Percentiles rank a stretch among this genome's conserved stretches.
These are phyloP conservation scores for Cephus spinipes DNA, from an alignment of 2,888 invertebrate species.

Conservation along the genomic window DNA sequence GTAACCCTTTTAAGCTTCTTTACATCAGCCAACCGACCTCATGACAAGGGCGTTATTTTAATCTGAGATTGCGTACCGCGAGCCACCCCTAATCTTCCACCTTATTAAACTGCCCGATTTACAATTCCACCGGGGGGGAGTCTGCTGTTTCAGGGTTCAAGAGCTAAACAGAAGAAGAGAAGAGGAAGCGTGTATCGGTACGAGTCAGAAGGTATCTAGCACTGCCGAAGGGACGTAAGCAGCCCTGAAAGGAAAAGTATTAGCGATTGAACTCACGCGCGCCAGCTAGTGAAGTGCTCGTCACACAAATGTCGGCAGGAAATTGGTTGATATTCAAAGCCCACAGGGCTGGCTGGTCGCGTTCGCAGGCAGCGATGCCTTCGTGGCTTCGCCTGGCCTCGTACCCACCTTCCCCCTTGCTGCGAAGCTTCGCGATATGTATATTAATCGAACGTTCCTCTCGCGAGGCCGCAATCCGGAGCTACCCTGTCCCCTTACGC, in stretches of 20 bases:
- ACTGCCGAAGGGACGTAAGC: constrained; percentile 9
- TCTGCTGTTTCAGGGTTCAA: constrained; percentile 22
- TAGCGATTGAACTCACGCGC: constrained; percentile 62
- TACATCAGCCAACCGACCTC: constrained; percentile 27
- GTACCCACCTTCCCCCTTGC: neutral
- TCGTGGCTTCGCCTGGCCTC: neutral
- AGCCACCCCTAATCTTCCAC: neutral
- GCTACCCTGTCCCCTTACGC: neutral
- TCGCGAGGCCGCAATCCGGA: neutral
- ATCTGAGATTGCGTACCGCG: constrained; percentile 16
- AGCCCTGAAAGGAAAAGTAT: constrained; percentile 35
- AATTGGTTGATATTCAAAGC: constrained; percentile 64
- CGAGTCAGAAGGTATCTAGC: neutral
- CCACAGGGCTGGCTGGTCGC: constrained; percentile 42
- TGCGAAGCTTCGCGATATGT: constrained; percentile 41
- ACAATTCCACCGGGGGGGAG: neutral
- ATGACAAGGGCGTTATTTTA: constrained; percentile 26
- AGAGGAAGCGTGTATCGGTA: constrained; percentile 1
- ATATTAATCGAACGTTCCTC: constrained; percentile 50
- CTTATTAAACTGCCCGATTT: neutral
- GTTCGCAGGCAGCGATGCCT: neutral
- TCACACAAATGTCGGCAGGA: constrained; percentile 58
- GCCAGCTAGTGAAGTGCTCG: constrained; percentile 53
- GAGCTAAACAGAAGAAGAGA: neutral
- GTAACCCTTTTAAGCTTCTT: constrained; percentile 46